These are phyloP conservation scores for Phorcus lineatus DNA, from an alignment of 2,888 invertebrate genomes.

Conservation along the genomic window DNA sequence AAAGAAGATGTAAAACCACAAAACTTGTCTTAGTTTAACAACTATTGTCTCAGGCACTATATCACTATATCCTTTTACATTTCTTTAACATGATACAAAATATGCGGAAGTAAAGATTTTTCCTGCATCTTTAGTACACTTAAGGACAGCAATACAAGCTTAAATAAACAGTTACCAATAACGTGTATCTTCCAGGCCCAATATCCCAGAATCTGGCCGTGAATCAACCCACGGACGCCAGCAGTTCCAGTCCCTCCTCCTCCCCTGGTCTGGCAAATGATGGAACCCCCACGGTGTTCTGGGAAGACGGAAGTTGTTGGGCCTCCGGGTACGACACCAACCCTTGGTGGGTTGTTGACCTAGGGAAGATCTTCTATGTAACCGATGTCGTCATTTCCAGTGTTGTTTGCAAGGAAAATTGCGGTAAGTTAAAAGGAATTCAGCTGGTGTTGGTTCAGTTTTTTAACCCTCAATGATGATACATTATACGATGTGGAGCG, in stretches of 20 bases:
- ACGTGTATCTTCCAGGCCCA: neutral
- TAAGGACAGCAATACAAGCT: too few species aligned
- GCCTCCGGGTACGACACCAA: neutral
- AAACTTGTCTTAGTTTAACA: too few species aligned
- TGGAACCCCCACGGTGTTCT: neutral
- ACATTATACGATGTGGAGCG: too few species aligned
- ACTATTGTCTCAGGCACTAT: too few species aligned
- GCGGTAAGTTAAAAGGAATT: neutral
- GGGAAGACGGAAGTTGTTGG: neutral
- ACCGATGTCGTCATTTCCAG: neutral
- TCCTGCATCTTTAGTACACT: too few species aligned
- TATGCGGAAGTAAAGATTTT: too few species aligned
- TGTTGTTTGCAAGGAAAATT: neutral
- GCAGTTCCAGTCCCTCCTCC: neutral
- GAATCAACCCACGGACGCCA: neutral
- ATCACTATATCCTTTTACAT: too few species aligned
- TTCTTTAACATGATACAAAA: too few species aligned
- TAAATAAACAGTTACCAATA: too few species aligned
- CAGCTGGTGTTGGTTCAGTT: too few species aligned
- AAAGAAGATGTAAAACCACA: too few species aligned
- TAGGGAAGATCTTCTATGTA: neutral
- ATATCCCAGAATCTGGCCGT: neutral
- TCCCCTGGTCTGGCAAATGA: neutral
- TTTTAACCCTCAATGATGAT: too few species aligned
- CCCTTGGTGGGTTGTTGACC: neutral